Conservation (phyloP, 2,888 invertebrate genomes). For the Deilephila elpenor region DNA sequence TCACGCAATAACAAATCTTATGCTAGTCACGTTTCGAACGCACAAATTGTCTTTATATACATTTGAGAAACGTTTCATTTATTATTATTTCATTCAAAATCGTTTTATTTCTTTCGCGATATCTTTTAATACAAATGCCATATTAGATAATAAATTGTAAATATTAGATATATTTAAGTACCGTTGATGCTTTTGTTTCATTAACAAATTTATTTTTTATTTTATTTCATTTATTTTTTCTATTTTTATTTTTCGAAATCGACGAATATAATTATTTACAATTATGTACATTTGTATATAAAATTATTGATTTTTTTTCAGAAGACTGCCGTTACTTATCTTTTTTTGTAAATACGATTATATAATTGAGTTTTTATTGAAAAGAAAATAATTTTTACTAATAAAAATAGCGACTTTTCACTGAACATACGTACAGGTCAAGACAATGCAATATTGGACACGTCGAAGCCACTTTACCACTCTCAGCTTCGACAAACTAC, state of each 20-base stretch:
- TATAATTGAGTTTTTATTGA: slow-evolving; percentile 46
- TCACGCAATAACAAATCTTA: slow-evolving; percentile 83
- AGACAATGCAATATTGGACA: slow-evolving; percentile 56
- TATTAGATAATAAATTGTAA: slow-evolving; percentile 80
- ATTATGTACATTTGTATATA: slow-evolving; percentile 60
- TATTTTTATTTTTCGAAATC: slow-evolving; percentile 54
- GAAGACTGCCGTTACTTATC: slow-evolving; percentile 80
- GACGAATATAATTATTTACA: slow-evolving; percentile 71
- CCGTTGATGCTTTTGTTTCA: slow-evolving; percentile 72
- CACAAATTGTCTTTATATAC: slow-evolving; percentile 71
- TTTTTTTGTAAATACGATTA: slow-evolving; percentile 65
- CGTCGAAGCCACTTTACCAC: slow-evolving; percentile 40
- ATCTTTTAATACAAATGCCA: slow-evolving; percentile 76
- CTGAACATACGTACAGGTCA: slow-evolving; percentile 53
- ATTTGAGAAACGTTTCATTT: slow-evolving; percentile 34
- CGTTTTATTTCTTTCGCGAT: slow-evolving; percentile 54
- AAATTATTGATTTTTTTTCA: slow-evolving; percentile 69
- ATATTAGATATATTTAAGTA: slow-evolving; percentile 72
- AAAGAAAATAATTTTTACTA: slow-evolving; percentile 55
- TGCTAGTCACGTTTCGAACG: slow-evolving; percentile 83
- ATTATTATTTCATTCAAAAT: slow-evolving; percentile 62
- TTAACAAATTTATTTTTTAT: slow-evolving; percentile 43
- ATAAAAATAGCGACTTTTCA: slow-evolving; percentile 81
- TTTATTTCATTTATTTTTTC: slow-evolving; percentile 60
- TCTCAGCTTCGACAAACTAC: slow-evolving; percentile 55